Evolutionary conservation across 2,888 invertebrate genomes (phyloP).

Genomic region (Nomada lathburiana): DNA sequence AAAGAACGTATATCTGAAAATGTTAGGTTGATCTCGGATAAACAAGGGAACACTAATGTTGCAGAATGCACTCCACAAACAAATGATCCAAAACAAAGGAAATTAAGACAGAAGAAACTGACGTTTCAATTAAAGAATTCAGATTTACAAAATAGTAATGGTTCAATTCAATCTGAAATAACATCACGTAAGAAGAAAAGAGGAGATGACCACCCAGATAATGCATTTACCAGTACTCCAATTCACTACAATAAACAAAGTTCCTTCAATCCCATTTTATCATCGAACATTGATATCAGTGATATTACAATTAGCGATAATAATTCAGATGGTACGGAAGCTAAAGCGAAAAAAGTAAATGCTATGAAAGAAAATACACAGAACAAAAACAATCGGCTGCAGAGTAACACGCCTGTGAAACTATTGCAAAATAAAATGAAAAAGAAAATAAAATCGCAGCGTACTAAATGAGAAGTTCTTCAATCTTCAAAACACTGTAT

Average conservation of each 20-base stretch:
- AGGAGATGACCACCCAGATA: background rate
- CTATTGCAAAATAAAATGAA: background rate
- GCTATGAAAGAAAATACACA: background rate
- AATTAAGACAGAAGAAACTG: conserved; percentile 45
- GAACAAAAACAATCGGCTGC: background rate
- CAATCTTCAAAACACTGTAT: background rate
- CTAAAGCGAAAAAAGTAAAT: background rate
- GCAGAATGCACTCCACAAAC: background rate
- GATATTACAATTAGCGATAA: conserved; percentile 28
- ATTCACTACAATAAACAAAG: background rate
- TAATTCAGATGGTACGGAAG: background rate
- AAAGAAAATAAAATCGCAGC: background rate
- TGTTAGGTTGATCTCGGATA: background rate
- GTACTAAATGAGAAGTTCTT: background rate
- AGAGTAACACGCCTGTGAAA: background rate
- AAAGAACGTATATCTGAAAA: background rate
- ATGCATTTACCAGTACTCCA: conserved; percentile 57
- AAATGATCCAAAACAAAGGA: background rate
- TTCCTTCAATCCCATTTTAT: background rate
- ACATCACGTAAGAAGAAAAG: background rate
- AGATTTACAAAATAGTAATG: background rate
- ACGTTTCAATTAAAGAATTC: conserved; percentile 14
- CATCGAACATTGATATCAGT: conserved; percentile 12
- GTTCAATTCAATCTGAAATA: background rate
- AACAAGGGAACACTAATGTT: background rate